A percentile compares a stretch with the other conserved stretches of the same genome.
Conservation (phyloP, 1,140 invertebrate genomes). For the Physella acuta region DNA sequence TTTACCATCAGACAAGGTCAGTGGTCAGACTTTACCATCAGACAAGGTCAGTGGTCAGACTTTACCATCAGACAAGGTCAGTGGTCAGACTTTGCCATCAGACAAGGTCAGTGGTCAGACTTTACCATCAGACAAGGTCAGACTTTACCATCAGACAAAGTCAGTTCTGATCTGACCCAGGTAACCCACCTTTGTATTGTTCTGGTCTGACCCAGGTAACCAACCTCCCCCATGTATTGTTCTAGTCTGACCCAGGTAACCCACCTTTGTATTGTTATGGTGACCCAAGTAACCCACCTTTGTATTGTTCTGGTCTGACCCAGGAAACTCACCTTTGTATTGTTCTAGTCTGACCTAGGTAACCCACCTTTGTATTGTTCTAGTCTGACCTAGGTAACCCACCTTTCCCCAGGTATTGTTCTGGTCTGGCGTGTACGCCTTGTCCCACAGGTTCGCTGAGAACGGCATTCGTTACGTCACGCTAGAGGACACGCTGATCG, state of each 20-base stretch:
- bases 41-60: too few relatives aligned
- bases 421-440: conserved; percentile 33
- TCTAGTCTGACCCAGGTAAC: not conserved
- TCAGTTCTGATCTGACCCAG: too few relatives aligned
- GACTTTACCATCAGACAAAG: too few relatives aligned
- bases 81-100: too few relatives aligned
- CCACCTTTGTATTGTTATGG: conserved; percentile 11
- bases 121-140: too few relatives aligned
- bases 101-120: too few relatives aligned
- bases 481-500: conserved; percentile 37
- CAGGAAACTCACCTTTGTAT: not conserved
- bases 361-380: not conserved
- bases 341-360: too few relatives aligned
- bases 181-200: not conserved
- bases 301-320: not conserved
- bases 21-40: too few relatives aligned
- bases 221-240: not conserved
- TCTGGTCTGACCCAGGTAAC: not conserved
- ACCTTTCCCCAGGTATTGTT: conserved; percentile 17
- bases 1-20: too few relatives aligned
- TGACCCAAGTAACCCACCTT: not conserved
- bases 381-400: not conserved
- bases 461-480: conserved; percentile 31
- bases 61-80: too few relatives aligned
- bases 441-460: conserved; percentile 34